Evolutionary conservation across 2,797 vertebrate genomes (phyloP).

Genomic region (Hephaestus fuliginosus): DNA sequence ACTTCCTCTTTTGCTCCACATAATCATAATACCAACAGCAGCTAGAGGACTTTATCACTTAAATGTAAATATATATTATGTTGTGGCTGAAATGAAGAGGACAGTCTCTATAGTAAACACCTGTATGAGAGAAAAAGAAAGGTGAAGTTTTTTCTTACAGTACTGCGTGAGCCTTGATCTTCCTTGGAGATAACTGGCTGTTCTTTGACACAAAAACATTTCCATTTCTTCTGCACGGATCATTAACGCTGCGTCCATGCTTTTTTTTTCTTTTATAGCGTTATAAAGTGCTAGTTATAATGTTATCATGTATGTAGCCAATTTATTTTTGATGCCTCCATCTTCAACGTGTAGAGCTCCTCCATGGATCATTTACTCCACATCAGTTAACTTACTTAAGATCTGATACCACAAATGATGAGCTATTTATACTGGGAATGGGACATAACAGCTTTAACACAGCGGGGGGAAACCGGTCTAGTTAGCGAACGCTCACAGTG

Average conservation of each 20-base stretch:
- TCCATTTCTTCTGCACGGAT: too few relatives aligned
- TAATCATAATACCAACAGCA: too few relatives aligned
- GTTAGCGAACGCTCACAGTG: constrained; percentile 28
- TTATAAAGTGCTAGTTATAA: not conserved
- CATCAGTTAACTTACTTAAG: not conserved
- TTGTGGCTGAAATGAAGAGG: too few relatives aligned
- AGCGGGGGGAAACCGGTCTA: constrained; percentile 9
- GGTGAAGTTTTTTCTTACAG: not conserved
- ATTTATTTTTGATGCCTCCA: not conserved
- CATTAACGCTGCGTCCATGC: too few relatives aligned
- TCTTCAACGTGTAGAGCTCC: not conserved
- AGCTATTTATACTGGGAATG: constrained; percentile 9
- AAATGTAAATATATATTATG: too few relatives aligned
- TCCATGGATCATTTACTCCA: not conserved
- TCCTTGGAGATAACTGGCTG: too few relatives aligned
- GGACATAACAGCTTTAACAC: constrained; percentile 18
- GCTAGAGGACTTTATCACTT: too few relatives aligned
- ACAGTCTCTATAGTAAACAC: not conserved
- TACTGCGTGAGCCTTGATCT: not conserved
- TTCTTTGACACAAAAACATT: too few relatives aligned
- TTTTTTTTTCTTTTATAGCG: not conserved
- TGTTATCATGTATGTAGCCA: not conserved
- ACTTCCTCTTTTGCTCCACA: too few relatives aligned
- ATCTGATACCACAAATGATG: constrained; percentile 17
- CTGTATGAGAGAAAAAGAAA: not conserved